A percentile compares a stretch with the other conserved stretches of the same genome.
These are phyloP conservation scores for Sepioteuthis lessoniana DNA, from an alignment of 2,888 invertebrate genomes.

Conservation along the genomic window DNA sequence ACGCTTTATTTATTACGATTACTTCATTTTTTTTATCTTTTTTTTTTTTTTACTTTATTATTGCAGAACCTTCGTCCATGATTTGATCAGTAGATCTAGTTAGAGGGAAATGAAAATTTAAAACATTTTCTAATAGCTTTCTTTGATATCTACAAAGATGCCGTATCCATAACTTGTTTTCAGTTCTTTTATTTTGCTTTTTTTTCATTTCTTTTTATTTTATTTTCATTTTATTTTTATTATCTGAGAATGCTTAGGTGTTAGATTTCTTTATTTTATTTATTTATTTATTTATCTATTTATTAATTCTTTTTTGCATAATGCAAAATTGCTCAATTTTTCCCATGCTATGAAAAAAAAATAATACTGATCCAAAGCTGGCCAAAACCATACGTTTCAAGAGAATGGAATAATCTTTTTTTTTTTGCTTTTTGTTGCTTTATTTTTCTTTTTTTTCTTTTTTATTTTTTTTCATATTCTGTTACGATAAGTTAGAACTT, in stretches of 20 bases:
- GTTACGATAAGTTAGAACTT: slow-evolving; percentile 1
- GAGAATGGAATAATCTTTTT: too few species aligned
- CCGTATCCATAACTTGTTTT: neutral
- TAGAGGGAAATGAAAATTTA: slow-evolving; percentile 13
- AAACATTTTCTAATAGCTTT: slow-evolving; percentile 21
- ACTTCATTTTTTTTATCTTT: too few species aligned
- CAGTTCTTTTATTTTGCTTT: neutral
- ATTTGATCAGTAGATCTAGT: neutral
- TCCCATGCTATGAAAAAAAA: neutral
- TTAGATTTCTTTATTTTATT: neutral
- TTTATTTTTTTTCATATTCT: neutral
- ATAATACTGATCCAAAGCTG: neutral
- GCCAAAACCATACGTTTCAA: neutral
- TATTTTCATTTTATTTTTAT: too few species aligned
- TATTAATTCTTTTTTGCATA: too few species aligned
- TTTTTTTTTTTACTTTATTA: too few species aligned
- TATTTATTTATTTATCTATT: too few species aligned
- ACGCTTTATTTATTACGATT: neutral
- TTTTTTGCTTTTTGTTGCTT: neutral
- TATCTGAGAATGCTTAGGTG: neutral
- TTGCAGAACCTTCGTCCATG: neutral
- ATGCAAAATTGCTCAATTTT: slow-evolving; percentile 17
- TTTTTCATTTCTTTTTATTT: neutral
- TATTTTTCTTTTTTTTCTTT: neutral
- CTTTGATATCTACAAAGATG: slow-evolving; percentile 8